phyloP scores from a whole-genome alignment of 2,113 vertebrate species.

The Cynopterus brachyotis region DNA sequence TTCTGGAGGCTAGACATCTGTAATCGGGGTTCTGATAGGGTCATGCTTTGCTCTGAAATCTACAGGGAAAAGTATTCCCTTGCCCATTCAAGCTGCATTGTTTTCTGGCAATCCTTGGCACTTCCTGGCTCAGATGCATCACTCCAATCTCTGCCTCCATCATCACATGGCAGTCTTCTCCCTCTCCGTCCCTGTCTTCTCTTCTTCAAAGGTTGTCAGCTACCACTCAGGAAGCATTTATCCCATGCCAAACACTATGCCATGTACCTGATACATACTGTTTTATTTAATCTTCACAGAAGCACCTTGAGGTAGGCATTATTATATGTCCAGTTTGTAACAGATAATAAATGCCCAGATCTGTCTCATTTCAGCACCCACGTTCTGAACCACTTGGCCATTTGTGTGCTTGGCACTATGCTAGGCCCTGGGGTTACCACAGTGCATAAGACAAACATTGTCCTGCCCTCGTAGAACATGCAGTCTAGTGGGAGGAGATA shows the following conservation, averaged over 20 bases:
- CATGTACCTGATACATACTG: background rate
- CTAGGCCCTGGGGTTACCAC: background rate
- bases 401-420: accelerated
- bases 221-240: background rate
- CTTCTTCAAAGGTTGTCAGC: background rate
- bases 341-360: background rate
- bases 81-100: background rate
- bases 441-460: background rate
- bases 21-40: background rate
- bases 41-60: accelerated
- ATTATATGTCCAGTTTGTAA: background rate
- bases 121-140: background rate
- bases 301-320: background rate
- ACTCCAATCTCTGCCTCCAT: background rate
- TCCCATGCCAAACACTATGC: background rate
- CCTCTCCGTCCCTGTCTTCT: background rate
- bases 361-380: background rate
- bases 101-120: background rate
- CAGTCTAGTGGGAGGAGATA: background rate
- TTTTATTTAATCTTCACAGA: background rate
- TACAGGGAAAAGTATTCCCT: background rate
- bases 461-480: background rate
- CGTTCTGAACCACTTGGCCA: background rate
- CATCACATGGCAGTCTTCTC: background rate
- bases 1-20: background rate